A percentile compares a stretch with the other conserved stretches of the same genome.
Evolutionary conservation across 2,797 vertebrate species (phyloP).

Genomic region (Micromesistius poutassou): DNA sequence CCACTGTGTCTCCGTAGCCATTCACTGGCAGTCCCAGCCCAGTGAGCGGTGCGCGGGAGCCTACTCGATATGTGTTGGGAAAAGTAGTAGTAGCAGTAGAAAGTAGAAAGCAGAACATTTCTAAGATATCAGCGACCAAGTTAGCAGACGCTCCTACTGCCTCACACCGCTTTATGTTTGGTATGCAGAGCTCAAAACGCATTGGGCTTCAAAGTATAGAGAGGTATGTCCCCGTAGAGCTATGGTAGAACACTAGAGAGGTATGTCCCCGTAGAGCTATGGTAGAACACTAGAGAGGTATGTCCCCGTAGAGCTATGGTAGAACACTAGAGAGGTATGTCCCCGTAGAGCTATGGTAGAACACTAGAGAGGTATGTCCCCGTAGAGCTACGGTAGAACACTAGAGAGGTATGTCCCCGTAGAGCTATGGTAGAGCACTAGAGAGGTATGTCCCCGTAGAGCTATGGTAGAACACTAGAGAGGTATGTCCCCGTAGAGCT

Average conservation of each 20-base stretch:
- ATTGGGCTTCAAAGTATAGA: background rate
- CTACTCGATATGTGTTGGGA: background rate
- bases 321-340: background rate
- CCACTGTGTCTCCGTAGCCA: background rate
- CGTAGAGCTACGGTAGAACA: background rate
- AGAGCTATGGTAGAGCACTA: background rate
- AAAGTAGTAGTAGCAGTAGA: background rate
- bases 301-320: background rate
- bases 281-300: background rate
- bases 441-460: background rate
- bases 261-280: background rate
- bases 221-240: background rate
- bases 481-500: background rate
- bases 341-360: background rate
- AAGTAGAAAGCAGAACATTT: background rate
- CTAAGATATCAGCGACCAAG: background rate
- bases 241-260: background rate
- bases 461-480: background rate
- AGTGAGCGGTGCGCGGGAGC: background rate
- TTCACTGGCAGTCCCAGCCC: background rate
- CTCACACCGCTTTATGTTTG: background rate
- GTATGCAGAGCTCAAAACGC: background rate
- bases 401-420: background rate
- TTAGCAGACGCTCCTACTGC: background rate
- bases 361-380: background rate